Percentiles rank a stretch among this genome's conserved stretches.
Conservation (phyloP, 2,797 vertebrate genomes). For the Acanthurus tractus region DNA sequence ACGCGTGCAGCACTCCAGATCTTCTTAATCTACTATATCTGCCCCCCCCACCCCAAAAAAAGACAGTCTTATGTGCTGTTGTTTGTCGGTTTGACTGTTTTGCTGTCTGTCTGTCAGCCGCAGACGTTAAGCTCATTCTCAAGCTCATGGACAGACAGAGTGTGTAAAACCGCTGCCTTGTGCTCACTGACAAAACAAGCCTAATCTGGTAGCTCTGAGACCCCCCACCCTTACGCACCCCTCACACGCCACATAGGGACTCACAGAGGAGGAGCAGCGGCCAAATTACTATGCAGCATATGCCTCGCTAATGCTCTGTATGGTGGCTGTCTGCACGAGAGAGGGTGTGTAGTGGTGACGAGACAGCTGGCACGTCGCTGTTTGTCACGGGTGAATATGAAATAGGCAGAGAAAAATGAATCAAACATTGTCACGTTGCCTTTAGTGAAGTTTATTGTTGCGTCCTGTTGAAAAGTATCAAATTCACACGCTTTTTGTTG, state of each 20-base stretch:
- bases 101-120: slow-evolving; percentile 34
- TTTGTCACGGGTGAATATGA: slow-evolving; percentile 57
- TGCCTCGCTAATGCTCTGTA: slow-evolving; percentile 46
- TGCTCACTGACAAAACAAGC: slow-evolving; percentile 65
- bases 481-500: slow-evolving; percentile 11
- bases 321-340: slow-evolving; percentile 46
- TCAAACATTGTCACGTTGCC: slow-evolving; percentile 22
- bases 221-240: slow-evolving; percentile 13
- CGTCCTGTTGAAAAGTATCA: slow-evolving; percentile 23
- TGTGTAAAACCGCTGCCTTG: slow-evolving; percentile 49
- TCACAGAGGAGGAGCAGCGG: slow-evolving; percentile 51
- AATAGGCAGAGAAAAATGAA: slow-evolving; percentile 52
- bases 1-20: slow-evolving; percentile 30
- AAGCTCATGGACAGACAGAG: slow-evolving; percentile 57
- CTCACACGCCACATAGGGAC: slow-evolving; percentile 22
- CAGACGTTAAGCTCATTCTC: slow-evolving; percentile 67
- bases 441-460: slow-evolving; percentile 25
- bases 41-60: background rate
- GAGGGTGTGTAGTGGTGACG: slow-evolving; percentile 42
- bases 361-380: slow-evolving; percentile 39
- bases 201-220: slow-evolving; percentile 66
- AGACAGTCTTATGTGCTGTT: slow-evolving; percentile 29
- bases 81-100: slow-evolving; percentile 46
- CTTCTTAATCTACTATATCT: slow-evolving; percentile 13
- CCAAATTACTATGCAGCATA: slow-evolving; percentile 63